Conservation (phyloP, 53 echinoderm and acorn worm species). For the Pentamera pediparva region DNA sequence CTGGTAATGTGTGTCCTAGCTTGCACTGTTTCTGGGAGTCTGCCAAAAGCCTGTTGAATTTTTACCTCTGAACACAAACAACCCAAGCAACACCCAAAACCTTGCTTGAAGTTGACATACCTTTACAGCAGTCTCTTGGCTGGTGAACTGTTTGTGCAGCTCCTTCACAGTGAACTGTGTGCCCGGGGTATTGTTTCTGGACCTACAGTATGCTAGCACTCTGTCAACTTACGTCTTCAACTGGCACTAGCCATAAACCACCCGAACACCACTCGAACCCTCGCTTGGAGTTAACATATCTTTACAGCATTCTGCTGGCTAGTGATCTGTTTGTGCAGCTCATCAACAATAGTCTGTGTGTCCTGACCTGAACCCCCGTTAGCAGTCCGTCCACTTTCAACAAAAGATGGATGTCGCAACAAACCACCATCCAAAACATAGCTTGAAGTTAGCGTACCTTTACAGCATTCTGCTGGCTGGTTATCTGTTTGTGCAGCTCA, state of each 20-base stretch:
- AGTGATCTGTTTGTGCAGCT: constrained; percentile 53
- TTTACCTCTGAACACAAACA: no score
- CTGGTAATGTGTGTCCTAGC: constrained; percentile 63
- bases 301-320: constrained; percentile 76
- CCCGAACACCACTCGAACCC: no score
- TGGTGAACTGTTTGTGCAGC: constrained; percentile 53
- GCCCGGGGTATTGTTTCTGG: constrained; percentile 68
- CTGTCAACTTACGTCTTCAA: constrained; percentile 78
- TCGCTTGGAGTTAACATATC: no score
- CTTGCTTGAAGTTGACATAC: no score
- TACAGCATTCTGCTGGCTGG: constrained; percentile 67
- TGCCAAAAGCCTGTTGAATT: constrained; percentile 83
- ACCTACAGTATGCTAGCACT: constrained; percentile 67
- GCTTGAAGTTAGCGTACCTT: no score
- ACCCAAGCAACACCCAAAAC: no score
- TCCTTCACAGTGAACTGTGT: constrained; percentile 68
- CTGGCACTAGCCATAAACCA: no score
- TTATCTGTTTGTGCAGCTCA: constrained; percentile 54
- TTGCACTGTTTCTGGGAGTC: constrained; percentile 64
- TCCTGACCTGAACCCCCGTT: constrained; percentile 73
- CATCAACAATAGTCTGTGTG: constrained; percentile 65
- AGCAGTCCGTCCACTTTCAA: constrained; percentile 80
- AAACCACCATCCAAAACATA: no score
- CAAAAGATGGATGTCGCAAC: no score
- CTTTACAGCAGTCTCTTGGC: constrained; percentile 77